Evolutionary conservation across 2,888 invertebrate species (phyloP), one percentile per base, ranked within the genome.

Genomic region (Scelioninae gen. 2): DNA sequence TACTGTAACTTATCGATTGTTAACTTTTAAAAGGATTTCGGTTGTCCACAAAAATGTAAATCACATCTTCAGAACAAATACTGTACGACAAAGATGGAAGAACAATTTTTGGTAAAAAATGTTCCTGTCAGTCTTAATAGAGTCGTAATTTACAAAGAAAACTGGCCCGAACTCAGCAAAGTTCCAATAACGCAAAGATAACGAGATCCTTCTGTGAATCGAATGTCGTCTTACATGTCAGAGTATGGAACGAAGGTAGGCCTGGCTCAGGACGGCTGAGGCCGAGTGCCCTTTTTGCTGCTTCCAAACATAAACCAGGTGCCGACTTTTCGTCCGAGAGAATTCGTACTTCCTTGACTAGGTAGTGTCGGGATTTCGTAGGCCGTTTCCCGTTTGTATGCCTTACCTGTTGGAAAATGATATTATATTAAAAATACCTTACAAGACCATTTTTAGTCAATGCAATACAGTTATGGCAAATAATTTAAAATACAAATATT

Each of bases 301-400:
- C 87, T 87, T 50, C 89, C 89, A 77, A 89, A 89, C 46, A 87
- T 89, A 78, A 90, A 89, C 89, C 89, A 89, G 13, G 88, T 89
- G 58, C 89, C 89, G 73, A 90, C 88, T 81, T 89, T 89, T 37
- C 89, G 86, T 43, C 89, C 89, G 76, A 89, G 79, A 16, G 89
- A 89, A 73, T 86, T 85, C 1, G 86, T 84, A 18, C 87, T 84
- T 11, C 81, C 81, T 57, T 87, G 87, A 35, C 86, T 82, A 73
- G 83, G 83, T 57, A 88, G 85, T 76, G 87, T 85, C n/a, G 83
- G 79, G 74, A 82, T 78, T 46, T 84, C 84, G 78, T 88, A 88
- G 10, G 87, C 79, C 5, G 87, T 81, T 70, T 87, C 87, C 16
- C 87, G 83, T 78, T 88, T 88, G 76, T 87, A 88, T 9, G 85